Percentiles rank a stretch among this genome's conserved stretches.
Conservation (phyloP, 2,113 vertebrate genomes). For the Bombycilla garrulus region DNA sequence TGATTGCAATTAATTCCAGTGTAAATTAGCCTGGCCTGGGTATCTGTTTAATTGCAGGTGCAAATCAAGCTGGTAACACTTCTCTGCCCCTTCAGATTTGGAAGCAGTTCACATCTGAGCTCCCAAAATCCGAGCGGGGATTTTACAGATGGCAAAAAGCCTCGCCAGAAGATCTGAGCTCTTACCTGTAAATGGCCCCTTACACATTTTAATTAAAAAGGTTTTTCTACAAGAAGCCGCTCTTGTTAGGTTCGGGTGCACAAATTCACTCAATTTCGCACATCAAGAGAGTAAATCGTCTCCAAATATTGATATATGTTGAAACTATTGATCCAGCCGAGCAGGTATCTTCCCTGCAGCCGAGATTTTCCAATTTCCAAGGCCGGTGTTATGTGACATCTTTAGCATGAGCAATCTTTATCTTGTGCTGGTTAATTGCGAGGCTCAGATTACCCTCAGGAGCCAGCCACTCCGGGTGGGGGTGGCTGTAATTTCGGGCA, state of each 20-base stretch:
- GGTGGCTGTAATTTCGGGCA: conserved; percentile 30
- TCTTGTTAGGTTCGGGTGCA: neutral
- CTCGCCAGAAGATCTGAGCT: neutral
- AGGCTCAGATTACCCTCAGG: conserved; percentile 21
- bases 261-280: neutral
- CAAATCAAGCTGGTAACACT: conserved; percentile 5
- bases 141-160: neutral
- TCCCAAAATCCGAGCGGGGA: neutral
- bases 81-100: neutral
- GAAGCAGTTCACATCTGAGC: neutral
- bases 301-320: neutral
- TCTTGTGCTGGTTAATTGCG: conserved; percentile 45
- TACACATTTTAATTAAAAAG: neutral
- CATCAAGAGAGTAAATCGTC: neutral
- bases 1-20: conserved; percentile 35
- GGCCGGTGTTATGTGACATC: conserved; percentile 41
- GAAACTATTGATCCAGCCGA: neutral
- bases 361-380: neutral
- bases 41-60: conserved; percentile 44
- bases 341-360: neutral
- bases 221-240: neutral
- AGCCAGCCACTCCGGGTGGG: conserved; percentile 3
- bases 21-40: conserved; percentile 24
- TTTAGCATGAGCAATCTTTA: conserved; percentile 59
- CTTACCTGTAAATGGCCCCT: neutral